Evolutionary conservation across 2,888 invertebrate genomes (phyloP).

Genomic region (Anoncus sp.): DNA sequence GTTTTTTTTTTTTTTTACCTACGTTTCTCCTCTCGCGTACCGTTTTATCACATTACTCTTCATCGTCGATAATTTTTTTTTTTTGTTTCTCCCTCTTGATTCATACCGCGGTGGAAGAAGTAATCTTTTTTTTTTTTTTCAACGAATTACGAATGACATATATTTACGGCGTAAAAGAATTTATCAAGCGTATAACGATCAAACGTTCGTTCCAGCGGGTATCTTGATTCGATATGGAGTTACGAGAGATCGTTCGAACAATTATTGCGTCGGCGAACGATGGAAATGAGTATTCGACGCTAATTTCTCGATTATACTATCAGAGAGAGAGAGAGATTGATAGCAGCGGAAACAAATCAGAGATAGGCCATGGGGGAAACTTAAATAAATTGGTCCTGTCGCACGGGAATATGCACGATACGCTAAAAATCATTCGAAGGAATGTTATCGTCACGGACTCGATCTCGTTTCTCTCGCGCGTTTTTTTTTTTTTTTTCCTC

Average conservation of each 20-base stretch:
- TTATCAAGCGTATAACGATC: constrained; percentile 39
- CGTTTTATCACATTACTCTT: constrained; percentile 52
- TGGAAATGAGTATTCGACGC: background rate
- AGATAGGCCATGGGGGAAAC: constrained; percentile 57
- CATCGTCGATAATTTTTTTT: background rate
- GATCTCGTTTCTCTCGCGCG: constrained; percentile 10
- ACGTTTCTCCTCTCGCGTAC: constrained; percentile 28
- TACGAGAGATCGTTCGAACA: background rate
- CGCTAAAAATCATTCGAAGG: constrained; percentile 47
- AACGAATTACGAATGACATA: constrained; percentile 39
- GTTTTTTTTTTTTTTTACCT: no score
- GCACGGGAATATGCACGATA: constrained; percentile 33
- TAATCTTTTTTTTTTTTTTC: constrained; percentile 38
- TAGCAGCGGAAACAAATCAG: constrained; percentile 14
- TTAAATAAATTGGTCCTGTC: constrained; percentile 54
- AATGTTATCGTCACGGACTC: constrained; percentile 51
- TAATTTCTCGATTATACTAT: constrained; percentile 16
- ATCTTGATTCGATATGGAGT: constrained; percentile 3
- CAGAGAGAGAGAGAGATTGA: background rate
- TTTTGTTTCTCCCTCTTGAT: constrained; percentile 12
- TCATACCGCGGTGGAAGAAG: constrained; percentile 47
- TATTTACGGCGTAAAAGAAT: constrained; percentile 28
- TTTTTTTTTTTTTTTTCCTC: constrained; percentile 23
- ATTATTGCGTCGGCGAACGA: background rate
- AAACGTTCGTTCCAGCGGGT: constrained; percentile 34